Evolutionary conservation across 2,888 invertebrate genomes (phyloP).

Genomic region (Willowsia nigromaculata): DNA sequence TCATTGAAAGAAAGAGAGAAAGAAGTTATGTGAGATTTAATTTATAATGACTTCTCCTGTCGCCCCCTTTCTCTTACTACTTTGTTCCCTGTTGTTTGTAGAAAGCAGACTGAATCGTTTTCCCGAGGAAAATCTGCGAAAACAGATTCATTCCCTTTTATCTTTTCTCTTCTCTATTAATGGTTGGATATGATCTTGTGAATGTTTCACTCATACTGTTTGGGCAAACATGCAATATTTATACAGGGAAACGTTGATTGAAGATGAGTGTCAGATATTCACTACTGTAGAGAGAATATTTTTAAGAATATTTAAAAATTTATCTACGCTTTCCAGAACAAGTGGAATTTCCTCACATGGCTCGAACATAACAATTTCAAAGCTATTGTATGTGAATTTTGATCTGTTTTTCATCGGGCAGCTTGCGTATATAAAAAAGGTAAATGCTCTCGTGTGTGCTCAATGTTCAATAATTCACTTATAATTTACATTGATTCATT

Average conservation of each 20-base stretch:
- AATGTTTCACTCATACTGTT: not conserved
- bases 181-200: not conserved
- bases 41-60: conserved; percentile 62
- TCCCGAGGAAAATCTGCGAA: conserved; percentile 7
- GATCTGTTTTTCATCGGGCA: too few relatives aligned
- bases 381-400: too few relatives aligned
- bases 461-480: too few relatives aligned
- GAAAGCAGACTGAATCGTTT: conserved; percentile 30
- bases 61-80: conserved; percentile 19
- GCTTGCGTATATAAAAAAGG: too few relatives aligned
- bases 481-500: too few relatives aligned
- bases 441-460: too few relatives aligned
- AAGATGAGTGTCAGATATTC: too few relatives aligned
- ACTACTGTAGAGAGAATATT: too few relatives aligned
- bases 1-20: conserved; percentile 5
- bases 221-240: not conserved
- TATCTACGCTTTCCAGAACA: too few relatives aligned
- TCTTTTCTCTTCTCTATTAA: conserved; percentile 44
- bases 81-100: not conserved
- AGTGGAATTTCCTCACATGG: too few relatives aligned
- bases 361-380: too few relatives aligned
- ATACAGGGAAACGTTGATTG: not conserved
- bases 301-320: too few relatives aligned
- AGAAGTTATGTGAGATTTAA: conserved; percentile 48
- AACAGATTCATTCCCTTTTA: conserved; percentile 42